Evolutionary conservation across 2,888 invertebrate genomes (phyloP), one percentile per base, ranked within the genome.

Genomic region (Dicyrtomina minuta): DNA sequence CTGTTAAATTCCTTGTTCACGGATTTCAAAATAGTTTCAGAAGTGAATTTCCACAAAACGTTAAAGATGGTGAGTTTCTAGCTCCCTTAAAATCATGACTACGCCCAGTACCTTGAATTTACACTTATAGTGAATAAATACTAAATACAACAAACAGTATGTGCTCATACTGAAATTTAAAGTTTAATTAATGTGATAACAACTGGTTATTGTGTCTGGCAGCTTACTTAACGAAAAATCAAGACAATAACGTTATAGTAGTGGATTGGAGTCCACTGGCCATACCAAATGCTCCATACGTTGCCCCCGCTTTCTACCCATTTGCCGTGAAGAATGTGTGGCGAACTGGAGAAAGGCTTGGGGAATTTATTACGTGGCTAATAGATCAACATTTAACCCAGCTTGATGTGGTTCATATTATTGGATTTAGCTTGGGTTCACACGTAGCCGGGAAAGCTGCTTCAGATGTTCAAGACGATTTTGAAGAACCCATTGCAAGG

Each of bases 31-130:
- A 68, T 12, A 68, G 61, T 43, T 55, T 27, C 22, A 60, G 61
- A 17, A 61, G 61, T 15, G 26, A 15, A 24, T 68, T 49, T 24
- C 68, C 68, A 24, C 68, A 68, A 17, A 68, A 61, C 24, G 68
- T 60, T 2, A 68, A 68, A 53, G 41, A 68, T 61, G 68, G 68
- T 68, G 53, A 46, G n/a, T n/a, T n/a, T n/a, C n/a, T n/a, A n/a
- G n/a, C n/a, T n/a, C n/a, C n/a, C n/a, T n/a, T n/a, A n/a, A n/a
- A n/a, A n/a, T n/a, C n/a, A n/a, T n/a, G n/a, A n/a, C n/a, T n/a
- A n/a, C n/a, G n/a, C n/a, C n/a, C n/a, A n/a, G n/a, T n/a, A n/a
- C n/a, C n/a, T n/a, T n/a, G n/a, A n/a, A n/a, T n/a, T n/a, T n/a
- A n/a, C n/a, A n/a, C n/a, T n/a, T n/a, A n/a, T n/a, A n/a, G n/a